Evolutionary conservation across 1,140 invertebrate species (phyloP), one percentile per base, ranked within the genome.

Genomic region (Gonioctena quinquepunctata): DNA sequence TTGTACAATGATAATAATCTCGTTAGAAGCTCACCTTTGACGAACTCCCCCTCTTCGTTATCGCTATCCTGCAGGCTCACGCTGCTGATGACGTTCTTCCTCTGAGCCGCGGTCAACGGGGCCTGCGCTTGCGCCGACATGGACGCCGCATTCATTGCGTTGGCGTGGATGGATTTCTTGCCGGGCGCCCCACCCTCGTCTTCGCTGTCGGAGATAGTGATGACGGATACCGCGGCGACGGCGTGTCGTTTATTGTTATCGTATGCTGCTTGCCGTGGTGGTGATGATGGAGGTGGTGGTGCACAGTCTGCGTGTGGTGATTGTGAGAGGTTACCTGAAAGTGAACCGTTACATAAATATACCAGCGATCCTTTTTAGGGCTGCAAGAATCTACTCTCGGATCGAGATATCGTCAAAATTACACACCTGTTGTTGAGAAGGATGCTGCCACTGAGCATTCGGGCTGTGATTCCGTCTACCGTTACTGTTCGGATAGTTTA

Each of bases 201-300:
- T 79, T 97, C 96, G 78, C 95, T 96, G 80, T 97, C 96, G 28
- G 95, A 97, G 77, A 98, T 98, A 18, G 96, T 98, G 75, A 98
- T 98, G 68, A 97, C 95, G 57, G 95, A 97, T n/a, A 95, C 93
- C 52, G 94, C 3, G 95, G 95, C 16, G 95, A 97, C 3, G 96
- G 96, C 13, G 96, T 97, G 80, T 96, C 95, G 59, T 92, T 89
- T 68, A 96, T 96, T 16, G 94, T 94, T 71, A 96, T 96, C 1
- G 94, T 95, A 74, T 85, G 84, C 73, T 83, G 82, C 11, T 73
- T 72, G 75, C 80, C 67, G 83, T 82, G 74, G 42, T 68, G 85
- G 70, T 84, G 84, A 68, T 81, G 83, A 64, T 85, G 83, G 75
- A 83, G 83, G 33, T 83, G 77, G 33, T 65, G 67, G 68, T 87